These are phyloP conservation scores for Carposina sasakii DNA, from an alignment of 1,140 invertebrate genomes.

Conservation along the genomic window DNA sequence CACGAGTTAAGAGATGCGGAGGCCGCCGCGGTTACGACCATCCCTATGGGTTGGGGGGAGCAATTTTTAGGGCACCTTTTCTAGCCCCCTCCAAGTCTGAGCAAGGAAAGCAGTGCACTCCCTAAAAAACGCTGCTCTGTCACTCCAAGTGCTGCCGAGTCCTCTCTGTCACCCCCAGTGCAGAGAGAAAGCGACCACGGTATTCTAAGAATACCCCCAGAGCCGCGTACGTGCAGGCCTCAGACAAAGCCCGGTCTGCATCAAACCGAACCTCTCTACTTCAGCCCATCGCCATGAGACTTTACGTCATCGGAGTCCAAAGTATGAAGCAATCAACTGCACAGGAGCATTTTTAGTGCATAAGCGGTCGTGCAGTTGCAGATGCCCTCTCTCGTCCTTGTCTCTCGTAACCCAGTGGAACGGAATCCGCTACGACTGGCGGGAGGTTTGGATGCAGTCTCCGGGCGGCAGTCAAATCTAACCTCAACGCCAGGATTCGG, in stretches of 20 bases:
- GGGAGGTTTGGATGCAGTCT: no score
- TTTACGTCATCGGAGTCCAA: not conserved
- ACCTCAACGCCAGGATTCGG: not conserved
- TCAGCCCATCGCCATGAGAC: not conserved
- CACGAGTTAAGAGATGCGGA: conserved; percentile 14
- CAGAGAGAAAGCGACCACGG: conserved; percentile 1
- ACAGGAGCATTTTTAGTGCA: not conserved
- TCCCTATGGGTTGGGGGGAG: not conserved
- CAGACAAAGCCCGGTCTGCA: no score
- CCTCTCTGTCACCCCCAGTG: not conserved
- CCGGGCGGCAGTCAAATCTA: no score
- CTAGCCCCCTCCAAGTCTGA: conserved; percentile 1
- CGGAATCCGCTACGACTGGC: not conserved
- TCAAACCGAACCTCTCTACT: no score
- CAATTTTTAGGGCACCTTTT: conserved; percentile 8
- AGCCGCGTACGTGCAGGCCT: not conserved
- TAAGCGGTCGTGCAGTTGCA: not conserved
- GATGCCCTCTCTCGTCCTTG: not conserved
- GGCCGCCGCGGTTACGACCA: conserved; percentile 21
- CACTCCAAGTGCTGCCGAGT: not conserved
- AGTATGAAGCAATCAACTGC: not conserved
- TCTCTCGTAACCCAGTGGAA: not conserved
- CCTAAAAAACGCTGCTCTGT: conserved; percentile 6
- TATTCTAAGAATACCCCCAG: not conserved
- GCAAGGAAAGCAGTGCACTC: conserved; percentile 6